Evolutionary conservation across 2,888 invertebrate species (phyloP), one percentile per base, ranked within the genome.

Genomic region (Harpagoxenus sublaevis): DNA sequence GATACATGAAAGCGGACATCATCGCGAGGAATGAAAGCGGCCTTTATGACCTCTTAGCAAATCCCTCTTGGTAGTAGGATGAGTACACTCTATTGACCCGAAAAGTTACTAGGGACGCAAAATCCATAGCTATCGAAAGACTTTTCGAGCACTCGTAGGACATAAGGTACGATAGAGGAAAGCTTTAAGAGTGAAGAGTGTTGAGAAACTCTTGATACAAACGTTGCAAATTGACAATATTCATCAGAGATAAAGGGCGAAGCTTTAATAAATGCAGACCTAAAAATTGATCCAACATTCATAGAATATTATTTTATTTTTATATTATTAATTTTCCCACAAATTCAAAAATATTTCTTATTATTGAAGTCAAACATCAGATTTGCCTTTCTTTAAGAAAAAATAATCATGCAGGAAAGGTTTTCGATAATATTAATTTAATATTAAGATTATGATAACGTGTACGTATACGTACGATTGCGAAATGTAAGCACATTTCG

Each of bases 1-100:
- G 78, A 70, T 57, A 68, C 23, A 35, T 63, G 53, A 62, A 45
- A 48, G 60, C 74, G 28, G 45, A n/a, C 74, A 45, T 60, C 18
- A 45, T 60, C 60, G 42, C 15, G n/a, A 35, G 45, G 31, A 74
- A 18, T 42, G 53, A 79, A 60, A 79, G 57, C 73, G 23, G 57
- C n/a, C 35, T 78, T 55, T 57, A 70, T 70, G 70, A 70, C 23
- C 57, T 79, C 60, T 79, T 60, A 71, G 60, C 42, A 71, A 79
- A 71, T 79, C 60, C 60, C 60, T 60, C 57, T 71, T 79, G 23
- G 60, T 71, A 57, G 31, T 51, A 77, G 39, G 53, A 77, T 77
- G 55, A 77, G 77, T 55, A 53, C 15, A 23, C 23, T 23, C 79
- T 71, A 71, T 79, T 79, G 79, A 79, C 57, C 57, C 35, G 57